A percentile compares a stretch with the other conserved stretches of the same genome.
phyloP scores from a whole-genome alignment of 2,797 vertebrate species.

The Alauda arvensis region DNA sequence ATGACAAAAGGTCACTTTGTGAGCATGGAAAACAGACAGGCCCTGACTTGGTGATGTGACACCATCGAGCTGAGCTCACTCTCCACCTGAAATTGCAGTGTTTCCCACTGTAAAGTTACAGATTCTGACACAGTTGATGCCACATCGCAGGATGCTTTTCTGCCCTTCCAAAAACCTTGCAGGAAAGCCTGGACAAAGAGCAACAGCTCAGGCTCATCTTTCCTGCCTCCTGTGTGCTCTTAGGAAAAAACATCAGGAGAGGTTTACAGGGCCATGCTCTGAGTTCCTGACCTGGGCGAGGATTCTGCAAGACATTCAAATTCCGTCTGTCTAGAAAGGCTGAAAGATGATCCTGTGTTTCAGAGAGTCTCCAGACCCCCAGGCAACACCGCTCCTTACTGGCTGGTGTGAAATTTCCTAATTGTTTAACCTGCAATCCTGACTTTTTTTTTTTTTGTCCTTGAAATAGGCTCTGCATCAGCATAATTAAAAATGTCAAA shows the following conservation, averaged over 20 bases:
- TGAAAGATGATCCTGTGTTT: slow-evolving; percentile 18
- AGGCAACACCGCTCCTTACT: neutral
- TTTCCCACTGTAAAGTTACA: neutral
- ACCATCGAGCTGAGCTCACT: neutral
- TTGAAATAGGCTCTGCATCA: slow-evolving; percentile 23
- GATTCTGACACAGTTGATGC: neutral
- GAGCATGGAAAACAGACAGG: neutral
- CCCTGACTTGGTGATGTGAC: neutral
- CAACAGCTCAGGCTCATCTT: neutral
- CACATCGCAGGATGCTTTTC: neutral
- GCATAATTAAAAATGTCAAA: slow-evolving; percentile 53
- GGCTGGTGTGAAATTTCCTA: slow-evolving; percentile 12
- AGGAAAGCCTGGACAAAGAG: neutral
- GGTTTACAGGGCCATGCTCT: neutral
- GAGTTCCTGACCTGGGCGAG: slow-evolving; percentile 12
- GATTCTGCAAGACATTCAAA: slow-evolving; percentile 39
- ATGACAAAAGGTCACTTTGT: neutral
- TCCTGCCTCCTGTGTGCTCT: neutral
- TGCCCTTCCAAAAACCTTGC: neutral
- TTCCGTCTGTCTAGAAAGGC: slow-evolving; percentile 35
- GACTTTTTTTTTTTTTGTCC: slow-evolving; percentile 43
- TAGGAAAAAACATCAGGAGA: neutral
- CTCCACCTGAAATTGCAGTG: neutral
- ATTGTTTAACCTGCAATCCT: slow-evolving; percentile 30
- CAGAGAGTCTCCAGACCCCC: slow-evolving; percentile 14